Conservation (phyloP, 1,140 invertebrate species). For the Bombus haemorrhoidalis region DNA sequence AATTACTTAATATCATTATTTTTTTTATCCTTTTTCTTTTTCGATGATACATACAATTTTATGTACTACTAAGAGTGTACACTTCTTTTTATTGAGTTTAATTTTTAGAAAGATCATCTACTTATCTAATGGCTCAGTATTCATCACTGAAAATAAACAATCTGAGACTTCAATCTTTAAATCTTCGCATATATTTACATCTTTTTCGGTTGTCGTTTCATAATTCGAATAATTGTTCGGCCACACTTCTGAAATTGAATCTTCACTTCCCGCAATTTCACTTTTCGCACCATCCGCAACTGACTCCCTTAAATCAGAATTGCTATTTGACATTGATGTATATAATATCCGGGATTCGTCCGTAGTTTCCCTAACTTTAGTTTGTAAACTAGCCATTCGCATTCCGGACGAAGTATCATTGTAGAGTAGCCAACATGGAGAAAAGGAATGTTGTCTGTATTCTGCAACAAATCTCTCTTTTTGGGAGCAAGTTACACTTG, state of each 20-base stretch:
- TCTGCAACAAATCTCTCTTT: conserved; percentile 64
- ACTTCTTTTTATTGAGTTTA: conserved; percentile 14
- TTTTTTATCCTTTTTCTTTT: conserved; percentile 15
- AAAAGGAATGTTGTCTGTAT: conserved; percentile 67
- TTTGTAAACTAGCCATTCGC: conserved; percentile 61
- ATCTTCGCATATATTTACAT: conserved; percentile 38
- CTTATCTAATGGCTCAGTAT: conserved; percentile 21
- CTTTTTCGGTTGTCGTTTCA: neutral
- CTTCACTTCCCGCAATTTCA: conserved; percentile 29
- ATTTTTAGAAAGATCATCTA: conserved; percentile 4
- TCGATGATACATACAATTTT: conserved; percentile 42
- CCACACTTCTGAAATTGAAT: conserved; percentile 65
- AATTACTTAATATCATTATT: conserved; percentile 51
- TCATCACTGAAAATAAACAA: conserved; percentile 47
- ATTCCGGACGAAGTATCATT: conserved; percentile 65
- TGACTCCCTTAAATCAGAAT: conserved; percentile 33
- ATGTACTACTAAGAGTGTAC: conserved; percentile 13
- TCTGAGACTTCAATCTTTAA: conserved; percentile 47
- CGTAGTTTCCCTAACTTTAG: neutral
- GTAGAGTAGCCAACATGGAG: conserved; percentile 69
- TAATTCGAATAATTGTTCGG: conserved; percentile 46
- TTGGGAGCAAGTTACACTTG: conserved; percentile 51
- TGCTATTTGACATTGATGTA: conserved; percentile 3
- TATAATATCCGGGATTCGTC: neutral
- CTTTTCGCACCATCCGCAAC: neutral